These are phyloP conservation scores for Eilema griseolum DNA, from an alignment of 2,888 invertebrate genomes.

Conservation along the genomic window DNA sequence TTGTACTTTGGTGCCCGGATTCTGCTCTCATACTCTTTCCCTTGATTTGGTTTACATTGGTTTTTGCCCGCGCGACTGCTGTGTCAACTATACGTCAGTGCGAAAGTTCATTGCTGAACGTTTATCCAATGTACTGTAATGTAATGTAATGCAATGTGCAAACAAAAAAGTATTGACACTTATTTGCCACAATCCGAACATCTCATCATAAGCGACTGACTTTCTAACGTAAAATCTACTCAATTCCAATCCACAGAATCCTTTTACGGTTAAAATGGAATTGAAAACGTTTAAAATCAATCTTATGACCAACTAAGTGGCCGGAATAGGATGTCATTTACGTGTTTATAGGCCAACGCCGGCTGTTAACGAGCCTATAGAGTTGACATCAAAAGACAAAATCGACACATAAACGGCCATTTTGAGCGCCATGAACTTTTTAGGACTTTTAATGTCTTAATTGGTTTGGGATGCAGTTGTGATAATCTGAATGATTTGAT, in stretches of 20 bases:
- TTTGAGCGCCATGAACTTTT: constrained; percentile 66
- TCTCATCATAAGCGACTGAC: neutral
- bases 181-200: neutral
- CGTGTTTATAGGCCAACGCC: constrained; percentile 59
- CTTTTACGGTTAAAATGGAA: constrained; percentile 30
- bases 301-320: constrained; percentile 33
- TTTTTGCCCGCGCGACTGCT: too few relatives aligned
- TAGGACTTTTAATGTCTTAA: constrained; percentile 74
- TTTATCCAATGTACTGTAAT: too few relatives aligned
- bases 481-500: neutral
- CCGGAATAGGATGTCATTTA: constrained; percentile 63
- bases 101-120: too few relatives aligned
- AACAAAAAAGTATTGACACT: too few relatives aligned
- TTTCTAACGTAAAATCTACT: constrained; percentile 20
- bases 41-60: too few relatives aligned
- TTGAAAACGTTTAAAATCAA: constrained; percentile 42
- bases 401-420: constrained; percentile 55
- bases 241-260: constrained; percentile 16
- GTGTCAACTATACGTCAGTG: too few relatives aligned
- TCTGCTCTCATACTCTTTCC: too few relatives aligned
- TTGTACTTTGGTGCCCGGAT: too few relatives aligned
- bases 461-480: constrained; percentile 39
- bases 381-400: constrained; percentile 62
- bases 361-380: constrained; percentile 51
- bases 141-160: too few relatives aligned